phyloP scores from a whole-genome alignment of 2,888 invertebrate genomes.

The Drosophila acutilabella region DNA sequence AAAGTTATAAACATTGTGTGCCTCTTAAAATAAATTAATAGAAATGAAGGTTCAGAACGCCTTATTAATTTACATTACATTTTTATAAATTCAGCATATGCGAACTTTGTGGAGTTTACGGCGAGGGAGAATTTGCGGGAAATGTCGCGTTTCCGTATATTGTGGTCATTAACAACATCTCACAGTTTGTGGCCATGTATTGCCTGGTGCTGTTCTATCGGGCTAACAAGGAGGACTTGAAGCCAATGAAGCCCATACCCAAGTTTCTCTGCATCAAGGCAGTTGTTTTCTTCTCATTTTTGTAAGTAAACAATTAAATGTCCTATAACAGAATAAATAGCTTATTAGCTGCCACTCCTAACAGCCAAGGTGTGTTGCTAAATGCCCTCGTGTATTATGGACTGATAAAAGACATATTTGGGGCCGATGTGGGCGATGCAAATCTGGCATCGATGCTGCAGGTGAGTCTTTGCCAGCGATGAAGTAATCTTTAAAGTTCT shows the following conservation, averaged over 20 bases:
- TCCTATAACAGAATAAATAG: too few relatives aligned
- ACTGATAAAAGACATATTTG: slow-evolving; percentile 91
- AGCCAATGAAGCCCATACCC: slow-evolving; percentile 96
- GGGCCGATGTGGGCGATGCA: slow-evolving; percentile 89
- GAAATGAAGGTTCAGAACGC: too few relatives aligned
- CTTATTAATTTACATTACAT: background rate
- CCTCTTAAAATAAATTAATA: too few relatives aligned
- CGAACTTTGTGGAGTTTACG: slow-evolving; percentile 93
- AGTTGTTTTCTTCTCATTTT: slow-evolving; percentile 98
- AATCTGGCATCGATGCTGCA: slow-evolving; percentile 93
- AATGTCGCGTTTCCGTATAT: slow-evolving; percentile 96
- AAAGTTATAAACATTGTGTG: too few relatives aligned
- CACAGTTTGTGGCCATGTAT: slow-evolving; percentile 98
- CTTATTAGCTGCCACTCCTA: background rate
- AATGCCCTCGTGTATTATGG: slow-evolving; percentile 93
- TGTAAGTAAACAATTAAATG: slow-evolving; percentile 89
- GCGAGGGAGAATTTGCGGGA: slow-evolving; percentile 95
- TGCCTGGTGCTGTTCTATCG: slow-evolving; percentile 96
- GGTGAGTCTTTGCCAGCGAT: slow-evolving; percentile 85
- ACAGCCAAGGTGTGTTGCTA: slow-evolving; percentile 96
- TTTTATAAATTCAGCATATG: slow-evolving; percentile 88
- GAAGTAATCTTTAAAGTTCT: background rate
- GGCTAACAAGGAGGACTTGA: slow-evolving; percentile 92
- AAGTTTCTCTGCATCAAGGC: slow-evolving; percentile 99
- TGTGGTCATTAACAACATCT: slow-evolving; percentile 94